Conservation (phyloP, 2,797 vertebrate species). For the Myripristis murdjan region DNA sequence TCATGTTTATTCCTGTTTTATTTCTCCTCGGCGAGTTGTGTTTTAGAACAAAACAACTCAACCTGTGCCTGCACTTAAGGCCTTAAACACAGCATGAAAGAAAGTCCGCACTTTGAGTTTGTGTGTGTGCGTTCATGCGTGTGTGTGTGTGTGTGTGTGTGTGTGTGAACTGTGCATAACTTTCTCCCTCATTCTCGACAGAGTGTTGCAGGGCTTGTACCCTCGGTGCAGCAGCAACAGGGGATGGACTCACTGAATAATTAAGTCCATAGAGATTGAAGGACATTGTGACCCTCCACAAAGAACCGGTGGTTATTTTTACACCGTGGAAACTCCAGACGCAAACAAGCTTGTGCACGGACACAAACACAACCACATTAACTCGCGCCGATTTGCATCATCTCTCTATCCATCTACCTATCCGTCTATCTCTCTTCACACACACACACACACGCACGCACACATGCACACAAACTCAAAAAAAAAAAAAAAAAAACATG, state of each 20-base stretch:
- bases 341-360: constrained; percentile 32
- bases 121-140: no score
- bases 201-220: not conserved
- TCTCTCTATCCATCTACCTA: not conserved
- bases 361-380: not conserved
- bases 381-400: not conserved
- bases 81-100: not conserved
- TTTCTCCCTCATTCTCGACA: not conserved
- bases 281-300: constrained; percentile 44
- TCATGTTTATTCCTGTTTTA: constrained; percentile 27
- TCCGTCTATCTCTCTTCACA: not conserved
- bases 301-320: constrained; percentile 64
- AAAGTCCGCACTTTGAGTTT: constrained; percentile 3
- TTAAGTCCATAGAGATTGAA: constrained; percentile 67
- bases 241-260: constrained; percentile 66
- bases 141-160: no score
- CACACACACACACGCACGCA: constrained; percentile 1
- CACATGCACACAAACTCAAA: constrained; percentile 12
- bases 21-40: constrained; percentile 27
- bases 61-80: constrained; percentile 42
- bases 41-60: constrained; percentile 11
- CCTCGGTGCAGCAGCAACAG: constrained; percentile 5
- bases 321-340: constrained; percentile 38
- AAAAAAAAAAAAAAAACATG: constrained; percentile 6
- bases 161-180: no score